These are phyloP conservation scores for Uloborus plumipes DNA, from an alignment of 2,888 invertebrate genomes.

Conservation along the genomic window DNA sequence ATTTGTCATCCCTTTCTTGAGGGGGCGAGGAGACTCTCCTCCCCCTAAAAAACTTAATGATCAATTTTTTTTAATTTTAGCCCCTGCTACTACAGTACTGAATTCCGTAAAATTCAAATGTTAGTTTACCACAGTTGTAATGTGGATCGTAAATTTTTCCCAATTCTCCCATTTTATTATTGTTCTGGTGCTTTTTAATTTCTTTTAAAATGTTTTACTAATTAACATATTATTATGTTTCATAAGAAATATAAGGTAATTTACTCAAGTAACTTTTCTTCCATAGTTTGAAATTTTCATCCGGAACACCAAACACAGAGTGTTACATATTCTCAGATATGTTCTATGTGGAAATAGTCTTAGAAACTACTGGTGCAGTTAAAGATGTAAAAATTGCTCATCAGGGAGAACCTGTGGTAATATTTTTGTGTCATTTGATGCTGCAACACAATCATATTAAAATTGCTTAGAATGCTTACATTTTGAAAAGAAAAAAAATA, in stretches of 20 bases:
- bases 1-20: no score
- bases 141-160: no score
- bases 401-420: slow-evolving; percentile 72
- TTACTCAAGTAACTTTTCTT: neutral
- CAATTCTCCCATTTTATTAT: no score
- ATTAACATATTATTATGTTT: no score
- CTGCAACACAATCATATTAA: slow-evolving; percentile 73
- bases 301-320: slow-evolving; percentile 84
- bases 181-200: no score
- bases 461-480: neutral
- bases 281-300: slow-evolving; percentile 85
- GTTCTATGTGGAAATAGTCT: slow-evolving; percentile 93
- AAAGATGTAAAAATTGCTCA: slow-evolving; percentile 93
- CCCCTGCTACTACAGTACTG: no score
- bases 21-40: no score
- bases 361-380: slow-evolving; percentile 86
- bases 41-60: no score
- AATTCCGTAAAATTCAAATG: no score
- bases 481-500: neutral
- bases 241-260: neutral
- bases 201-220: no score
- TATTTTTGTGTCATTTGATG: slow-evolving; percentile 2
- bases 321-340: slow-evolving; percentile 95
- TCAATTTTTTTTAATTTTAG: no score
- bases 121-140: no score